Evolutionary conservation across 2,797 vertebrate species (phyloP).

Genomic region (Tragopan temminckii): DNA sequence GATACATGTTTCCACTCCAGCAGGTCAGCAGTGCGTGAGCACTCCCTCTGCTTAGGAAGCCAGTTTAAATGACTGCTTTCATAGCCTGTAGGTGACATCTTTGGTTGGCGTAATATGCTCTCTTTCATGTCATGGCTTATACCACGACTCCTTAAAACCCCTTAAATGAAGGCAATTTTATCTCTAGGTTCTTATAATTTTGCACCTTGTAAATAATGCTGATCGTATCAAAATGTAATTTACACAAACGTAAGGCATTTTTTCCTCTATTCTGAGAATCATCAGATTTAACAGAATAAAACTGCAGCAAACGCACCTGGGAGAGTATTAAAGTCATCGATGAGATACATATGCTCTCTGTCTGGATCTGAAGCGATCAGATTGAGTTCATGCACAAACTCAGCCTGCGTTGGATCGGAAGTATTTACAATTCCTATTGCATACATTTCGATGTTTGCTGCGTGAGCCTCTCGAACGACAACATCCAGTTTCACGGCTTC

Average conservation of each 20-base stretch:
- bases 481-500: constrained; percentile 90
- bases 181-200: not conserved
- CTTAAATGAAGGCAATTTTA: not conserved
- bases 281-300: not conserved
- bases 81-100: not conserved
- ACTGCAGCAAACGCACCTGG: constrained; percentile 81
- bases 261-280: not conserved
- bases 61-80: not conserved
- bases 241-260: not conserved
- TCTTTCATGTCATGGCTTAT: not conserved
- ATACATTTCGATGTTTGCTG: constrained; percentile 93
- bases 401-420: constrained; percentile 87
- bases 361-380: constrained; percentile 94
- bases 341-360: constrained; percentile 92
- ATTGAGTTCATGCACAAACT: constrained; percentile 90
- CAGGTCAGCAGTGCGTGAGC: not conserved
- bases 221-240: not conserved
- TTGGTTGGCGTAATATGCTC: accelerated
- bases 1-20: not conserved
- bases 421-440: constrained; percentile 92
- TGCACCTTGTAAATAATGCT: not conserved
- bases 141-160: not conserved
- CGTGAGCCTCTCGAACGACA: constrained; percentile 90
- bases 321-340: constrained; percentile 92
- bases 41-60: not conserved